Conservation (phyloP, 2,113 vertebrate species). For the Sebastes schlegelii region DNA sequence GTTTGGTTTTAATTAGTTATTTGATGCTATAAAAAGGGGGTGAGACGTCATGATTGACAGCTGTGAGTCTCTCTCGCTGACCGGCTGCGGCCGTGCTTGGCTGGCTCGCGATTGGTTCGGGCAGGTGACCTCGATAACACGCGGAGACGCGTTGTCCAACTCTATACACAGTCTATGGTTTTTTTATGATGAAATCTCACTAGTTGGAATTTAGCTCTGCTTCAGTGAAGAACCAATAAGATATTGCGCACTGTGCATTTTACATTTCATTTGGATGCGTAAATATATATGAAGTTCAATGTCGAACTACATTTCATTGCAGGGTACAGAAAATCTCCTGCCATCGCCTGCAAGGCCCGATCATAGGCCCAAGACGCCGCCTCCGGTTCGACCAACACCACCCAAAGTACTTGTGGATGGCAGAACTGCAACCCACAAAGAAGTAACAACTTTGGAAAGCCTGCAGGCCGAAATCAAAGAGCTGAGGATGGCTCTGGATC, state of each 20-base stretch:
- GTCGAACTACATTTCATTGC: conserved; percentile 5
- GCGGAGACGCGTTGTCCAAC: too few species aligned
- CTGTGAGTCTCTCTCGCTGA: too few species aligned
- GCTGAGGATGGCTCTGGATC: conserved; percentile 80
- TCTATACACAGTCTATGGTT: too few species aligned
- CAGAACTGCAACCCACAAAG: conserved; percentile 43
- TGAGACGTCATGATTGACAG: too few species aligned
- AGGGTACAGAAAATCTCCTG: conserved; percentile 71
- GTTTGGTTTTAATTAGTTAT: too few species aligned
- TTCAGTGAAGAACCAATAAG: neutral
- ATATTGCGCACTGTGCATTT: neutral
- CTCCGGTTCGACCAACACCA: conserved; percentile 38
- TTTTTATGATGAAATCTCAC: neutral
- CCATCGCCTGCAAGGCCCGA: conserved; percentile 63
- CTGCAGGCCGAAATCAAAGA: conserved; percentile 81
- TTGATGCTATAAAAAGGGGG: too few species aligned
- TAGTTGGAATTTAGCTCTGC: neutral
- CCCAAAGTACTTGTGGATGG: conserved; percentile 43
- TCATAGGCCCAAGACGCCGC: conserved; percentile 21
- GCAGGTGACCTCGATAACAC: too few species aligned
- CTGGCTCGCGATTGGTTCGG: too few species aligned
- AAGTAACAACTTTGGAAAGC: conserved; percentile 58
- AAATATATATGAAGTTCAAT: neutral
- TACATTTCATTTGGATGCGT: neutral
- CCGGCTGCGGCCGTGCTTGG: too few species aligned